Base-by-base conservation (phyloP, 2,888 invertebrate species). In the Tuta absoluta region DNA sequence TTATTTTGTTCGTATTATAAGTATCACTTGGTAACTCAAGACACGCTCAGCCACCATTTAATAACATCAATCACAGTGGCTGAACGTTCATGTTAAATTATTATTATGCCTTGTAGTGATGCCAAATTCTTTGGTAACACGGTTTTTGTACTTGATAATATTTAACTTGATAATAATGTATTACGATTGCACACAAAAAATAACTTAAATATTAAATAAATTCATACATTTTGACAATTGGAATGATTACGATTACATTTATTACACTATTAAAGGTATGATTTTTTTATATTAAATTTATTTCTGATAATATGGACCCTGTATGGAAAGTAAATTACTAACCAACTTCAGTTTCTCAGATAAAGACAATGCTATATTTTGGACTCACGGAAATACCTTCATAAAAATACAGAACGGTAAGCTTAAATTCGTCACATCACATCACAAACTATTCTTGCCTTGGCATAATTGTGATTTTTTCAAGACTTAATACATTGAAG, bases 51-150 rank as follows among this genome's bases (percentile, higher is more conserved):
- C 45, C 45, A 41, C 41, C 14, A 19, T 7, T 21, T 11, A 8
- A 21, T 21, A 10, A 1, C 51, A 11, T 5, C 12, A 21, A n/a
- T 51, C 10, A 23, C 10, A 23, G 21, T 23, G 51, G 51, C 51
- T 53, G 23, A 53, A 53, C 12, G 24, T 53, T 14, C 3, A 53
- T 53, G 21, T 23, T 51, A 14, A 2, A 56, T 21, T 23, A 45
- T 45, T 45, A 60, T 45, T 45, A 60, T 60, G 45, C 45, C 2
- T 45, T 2, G 14, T 1, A 1, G 12, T 60, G 60, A 45, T 60
- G 23, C 60, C 45, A 60, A 60, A 41, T 21, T 64, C 64, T 64
- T 64, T 64, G 64, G 64, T 64, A 64, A 64, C 64, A 60, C 10
- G 11, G 21, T 53, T 21, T 24, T 63, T 63, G 63, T 63, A 63